phyloP scores from a whole-genome alignment of 2,888 invertebrate species.

The Temnothorax ravouxi region DNA sequence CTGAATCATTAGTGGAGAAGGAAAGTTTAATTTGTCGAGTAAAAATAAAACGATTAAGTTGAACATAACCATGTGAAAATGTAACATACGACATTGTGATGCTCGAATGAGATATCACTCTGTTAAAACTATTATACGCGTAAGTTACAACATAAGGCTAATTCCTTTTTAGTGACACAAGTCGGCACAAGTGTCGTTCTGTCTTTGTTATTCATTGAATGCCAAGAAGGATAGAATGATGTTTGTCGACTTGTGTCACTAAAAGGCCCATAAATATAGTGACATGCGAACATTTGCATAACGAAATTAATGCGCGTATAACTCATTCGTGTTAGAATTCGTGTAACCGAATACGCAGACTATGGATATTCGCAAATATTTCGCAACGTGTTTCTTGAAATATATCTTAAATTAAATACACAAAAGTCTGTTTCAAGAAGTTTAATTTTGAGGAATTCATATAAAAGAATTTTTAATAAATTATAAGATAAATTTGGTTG shows the following conservation, averaged over 20 bases:
- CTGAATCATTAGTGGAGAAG: neutral
- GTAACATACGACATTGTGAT: neutral
- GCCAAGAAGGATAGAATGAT: no score
- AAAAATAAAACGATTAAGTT: constrained; percentile 3
- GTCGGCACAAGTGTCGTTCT: no score
- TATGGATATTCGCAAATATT: neutral
- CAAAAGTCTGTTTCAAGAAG: constrained; percentile 15
- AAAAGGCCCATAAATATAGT: neutral
- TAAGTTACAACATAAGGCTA: constrained; percentile 2
- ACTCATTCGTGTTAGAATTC: no score
- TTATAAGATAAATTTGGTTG: neutral
- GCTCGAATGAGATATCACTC: neutral
- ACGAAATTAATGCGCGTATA: neutral
- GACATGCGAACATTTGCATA: neutral
- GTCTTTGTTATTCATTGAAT: no score
- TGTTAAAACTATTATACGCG: constrained; percentile 1
- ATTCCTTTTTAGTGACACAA: no score
- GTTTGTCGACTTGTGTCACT: no score
- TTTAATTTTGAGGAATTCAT: neutral
- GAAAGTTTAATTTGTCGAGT: constrained; percentile 18
- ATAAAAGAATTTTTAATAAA: neutral
- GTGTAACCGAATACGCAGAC: neutral
- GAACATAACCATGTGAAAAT: constrained; percentile 14
- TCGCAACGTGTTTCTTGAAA: constrained; percentile 1
- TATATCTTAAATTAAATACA: constrained; percentile 11